Evolutionary conservation across 2,888 invertebrate species (phyloP), one percentile per base, ranked within the genome.

Genomic region (Cyclophora albipunctata): DNA sequence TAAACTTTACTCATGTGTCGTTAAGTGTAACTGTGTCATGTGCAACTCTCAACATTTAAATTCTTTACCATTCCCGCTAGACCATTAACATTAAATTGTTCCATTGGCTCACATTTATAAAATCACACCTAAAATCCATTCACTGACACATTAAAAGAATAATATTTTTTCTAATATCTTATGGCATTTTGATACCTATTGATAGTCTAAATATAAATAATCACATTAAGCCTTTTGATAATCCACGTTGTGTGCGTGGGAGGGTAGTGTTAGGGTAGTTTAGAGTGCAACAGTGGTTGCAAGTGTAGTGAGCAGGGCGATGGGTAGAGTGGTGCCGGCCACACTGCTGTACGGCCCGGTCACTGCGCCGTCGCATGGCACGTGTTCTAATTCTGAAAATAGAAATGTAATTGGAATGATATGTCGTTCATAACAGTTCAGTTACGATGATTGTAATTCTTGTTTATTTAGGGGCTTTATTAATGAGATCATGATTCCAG

Each of bases 311-410:
- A 88, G 73, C 46, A 88, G 62, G 42, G 85, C 68, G 45, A 87
- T 67, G 0, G 88, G 87, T 20, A 87, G 65, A 5, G 80, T 80
- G 0, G 86, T 85, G 7, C 84, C 85, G 0, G 87, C 88, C 0
- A 86, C 83, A 59, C 88, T 89, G 67, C 89, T 89, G 62, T 88
- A 86, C 0, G 86, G 88, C 0, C 88, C 88, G 0, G 89, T 89
- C 3, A 89, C 88, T 2, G 89, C 89, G 3, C 89, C 82, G 49
- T 89, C 89, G 54, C 89, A 89, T 3, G 89, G 88, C 5, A 81
- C 84, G 48, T 80, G 84, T 59, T 87, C 87, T 67, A 88, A 54
- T 71, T 85, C 88, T 88, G 80, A 50, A 83, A 81, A 47, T 6
- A 20, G 20, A 20, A 20, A 20, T 20, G 20, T 20, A 20, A 20